Percentiles rank a stretch among this genome's conserved stretches.
Conservation (phyloP, 1,140 invertebrate species). For the Drosophila tropicalis region DNA sequence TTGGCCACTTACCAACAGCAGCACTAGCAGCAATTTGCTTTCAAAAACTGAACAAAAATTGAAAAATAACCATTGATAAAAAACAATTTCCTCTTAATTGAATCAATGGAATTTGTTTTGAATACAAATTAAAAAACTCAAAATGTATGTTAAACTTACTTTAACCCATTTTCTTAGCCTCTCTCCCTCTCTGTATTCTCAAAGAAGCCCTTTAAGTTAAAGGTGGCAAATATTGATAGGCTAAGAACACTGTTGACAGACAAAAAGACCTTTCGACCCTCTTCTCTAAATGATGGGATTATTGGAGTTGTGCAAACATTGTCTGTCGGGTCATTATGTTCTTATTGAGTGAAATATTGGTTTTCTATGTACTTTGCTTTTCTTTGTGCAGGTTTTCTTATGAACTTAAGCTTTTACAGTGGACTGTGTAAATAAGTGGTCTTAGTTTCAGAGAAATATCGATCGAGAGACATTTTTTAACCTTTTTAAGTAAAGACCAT, state of each 20-base stretch:
- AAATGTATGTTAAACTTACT: not conserved
- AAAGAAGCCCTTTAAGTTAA: not conserved
- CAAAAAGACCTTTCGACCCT: not conserved
- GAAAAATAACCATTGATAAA: not conserved
- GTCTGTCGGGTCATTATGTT: not conserved
- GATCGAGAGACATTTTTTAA: not conserved
- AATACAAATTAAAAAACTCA: not conserved
- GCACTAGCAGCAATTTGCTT: not conserved
- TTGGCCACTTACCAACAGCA: slow-evolving; percentile 1
- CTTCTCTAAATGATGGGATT: not conserved
- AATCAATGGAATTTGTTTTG: not conserved
- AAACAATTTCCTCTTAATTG: not conserved
- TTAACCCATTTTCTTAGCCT: not conserved
- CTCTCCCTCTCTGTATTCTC: not conserved
- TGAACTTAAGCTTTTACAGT: not conserved
- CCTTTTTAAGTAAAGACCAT: no score
- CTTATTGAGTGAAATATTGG: not conserved
- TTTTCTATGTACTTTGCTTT: no score
- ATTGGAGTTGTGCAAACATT: slow-evolving; percentile 3
- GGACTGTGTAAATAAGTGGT: not conserved
- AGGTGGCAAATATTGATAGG: slow-evolving; percentile 6
- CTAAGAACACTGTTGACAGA: slow-evolving; percentile 1
- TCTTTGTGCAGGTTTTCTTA: not conserved
- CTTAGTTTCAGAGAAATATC: not conserved
- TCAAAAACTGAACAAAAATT: not conserved